These are phyloP conservation scores for Regulus satrapa DNA, from an alignment of 2,113 vertebrate genomes.

Conservation along the genomic window DNA sequence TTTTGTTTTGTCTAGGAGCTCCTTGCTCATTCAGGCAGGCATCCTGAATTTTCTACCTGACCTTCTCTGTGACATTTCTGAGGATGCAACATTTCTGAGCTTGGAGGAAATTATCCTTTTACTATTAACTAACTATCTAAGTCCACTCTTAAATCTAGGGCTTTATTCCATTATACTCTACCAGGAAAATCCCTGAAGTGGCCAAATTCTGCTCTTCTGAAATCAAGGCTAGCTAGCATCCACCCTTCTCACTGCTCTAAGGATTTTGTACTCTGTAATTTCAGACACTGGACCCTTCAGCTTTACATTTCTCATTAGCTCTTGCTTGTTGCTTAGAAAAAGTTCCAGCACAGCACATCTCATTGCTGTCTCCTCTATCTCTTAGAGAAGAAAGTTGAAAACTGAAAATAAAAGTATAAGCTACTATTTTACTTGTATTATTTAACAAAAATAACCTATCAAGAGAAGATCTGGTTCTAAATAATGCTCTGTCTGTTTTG, in stretches of 20 bases:
- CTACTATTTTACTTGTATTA: not conserved
- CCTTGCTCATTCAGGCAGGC: not conserved
- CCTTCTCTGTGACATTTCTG: not conserved
- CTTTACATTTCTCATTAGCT: not conserved
- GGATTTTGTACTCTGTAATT: not conserved
- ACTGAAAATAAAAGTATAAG: not conserved
- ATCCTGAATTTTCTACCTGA: not conserved
- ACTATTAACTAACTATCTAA: not conserved
- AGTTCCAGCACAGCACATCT: not conserved
- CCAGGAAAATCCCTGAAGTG: not conserved
- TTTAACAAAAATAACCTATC: not conserved
- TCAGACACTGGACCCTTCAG: not conserved
- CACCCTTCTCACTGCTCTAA: not conserved
- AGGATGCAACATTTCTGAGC: not conserved
- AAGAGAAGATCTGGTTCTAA: not conserved
- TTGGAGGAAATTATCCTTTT: not conserved
- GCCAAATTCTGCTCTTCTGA: not conserved
- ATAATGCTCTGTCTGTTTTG: not conserved
- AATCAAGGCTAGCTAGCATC: not conserved
- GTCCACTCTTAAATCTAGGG: not conserved
- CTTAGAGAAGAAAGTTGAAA: not conserved
- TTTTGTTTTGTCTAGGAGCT: not conserved
- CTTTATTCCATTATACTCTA: not conserved
- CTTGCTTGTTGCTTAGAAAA: not conserved
- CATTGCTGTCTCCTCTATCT: not conserved